These are phyloP conservation scores for Esox niger DNA, from an alignment of 2,113 vertebrate genomes.

Conservation along the genomic window DNA sequence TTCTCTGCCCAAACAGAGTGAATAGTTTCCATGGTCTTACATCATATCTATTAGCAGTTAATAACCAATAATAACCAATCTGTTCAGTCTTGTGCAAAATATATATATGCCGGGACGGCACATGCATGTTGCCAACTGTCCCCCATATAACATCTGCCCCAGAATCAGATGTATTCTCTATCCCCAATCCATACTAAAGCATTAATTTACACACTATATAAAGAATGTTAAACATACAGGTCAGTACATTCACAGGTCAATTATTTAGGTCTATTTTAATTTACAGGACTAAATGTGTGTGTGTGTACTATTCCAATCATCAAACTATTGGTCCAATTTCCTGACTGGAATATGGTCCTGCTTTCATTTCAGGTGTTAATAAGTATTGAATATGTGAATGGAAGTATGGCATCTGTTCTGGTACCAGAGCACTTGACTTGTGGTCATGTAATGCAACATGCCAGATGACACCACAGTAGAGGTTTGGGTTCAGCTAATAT, in stretches of 20 bases:
- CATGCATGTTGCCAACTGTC: no score
- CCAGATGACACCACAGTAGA: constrained; percentile 32
- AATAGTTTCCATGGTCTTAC: constrained; percentile 16
- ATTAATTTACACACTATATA: not conserved
- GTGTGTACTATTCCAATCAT: no score
- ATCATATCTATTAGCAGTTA: no score
- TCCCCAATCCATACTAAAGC: no score
- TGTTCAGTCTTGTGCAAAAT: not conserved
- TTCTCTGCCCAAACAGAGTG: constrained; percentile 15
- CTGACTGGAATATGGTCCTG: not conserved
- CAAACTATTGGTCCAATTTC: not conserved
- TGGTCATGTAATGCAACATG: constrained; percentile 48
- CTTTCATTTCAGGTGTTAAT: constrained; percentile 30
- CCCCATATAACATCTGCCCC: no score
- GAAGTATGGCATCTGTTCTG: no score
- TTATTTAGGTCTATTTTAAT: no score
- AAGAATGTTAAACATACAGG: not conserved
- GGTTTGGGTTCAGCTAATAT: constrained; percentile 22
- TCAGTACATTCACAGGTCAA: no score
- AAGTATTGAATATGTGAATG: no score
- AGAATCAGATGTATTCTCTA: no score
- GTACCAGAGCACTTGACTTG: not conserved
- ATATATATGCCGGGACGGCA: not conserved
- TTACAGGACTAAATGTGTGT: not conserved
- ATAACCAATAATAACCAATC: constrained; percentile 6